These are phyloP conservation scores for Callipepla californica DNA, from an alignment of 2,113 vertebrate species.

Conservation along the genomic window DNA sequence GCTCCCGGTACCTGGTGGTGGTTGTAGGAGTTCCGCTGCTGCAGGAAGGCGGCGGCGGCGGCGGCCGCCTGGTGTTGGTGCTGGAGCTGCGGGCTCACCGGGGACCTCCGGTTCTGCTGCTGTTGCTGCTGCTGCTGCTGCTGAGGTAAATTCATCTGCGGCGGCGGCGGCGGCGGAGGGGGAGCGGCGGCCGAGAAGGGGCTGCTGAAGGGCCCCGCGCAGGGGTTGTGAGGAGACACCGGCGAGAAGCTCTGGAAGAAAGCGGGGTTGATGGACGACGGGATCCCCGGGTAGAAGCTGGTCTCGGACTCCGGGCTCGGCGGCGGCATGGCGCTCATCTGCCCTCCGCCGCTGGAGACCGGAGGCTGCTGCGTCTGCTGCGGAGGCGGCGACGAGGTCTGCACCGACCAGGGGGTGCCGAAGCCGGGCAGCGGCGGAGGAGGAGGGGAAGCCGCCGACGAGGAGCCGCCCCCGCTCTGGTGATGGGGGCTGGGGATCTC, in stretches of 20 bases:
- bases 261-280: conserved; percentile 92
- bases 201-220: conserved; percentile 87
- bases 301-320: conserved; percentile 86
- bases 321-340: conserved; percentile 85
- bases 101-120: conserved; percentile 87
- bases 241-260: conserved; percentile 95
- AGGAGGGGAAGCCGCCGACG: conserved; percentile 79
- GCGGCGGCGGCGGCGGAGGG: conserved; percentile 66
- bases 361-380: conserved; percentile 72
- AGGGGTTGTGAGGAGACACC: conserved; percentile 87
- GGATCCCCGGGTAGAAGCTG: conserved; percentile 92
- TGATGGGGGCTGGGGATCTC: conserved; percentile 82
- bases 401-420: conserved; percentile 94
- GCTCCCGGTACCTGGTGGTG: conserved; percentile 88
- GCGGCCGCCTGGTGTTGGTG: conserved; percentile 86
- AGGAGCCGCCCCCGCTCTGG: conserved; percentile 83
- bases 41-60: conserved; percentile 84
- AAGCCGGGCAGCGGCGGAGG: conserved; percentile 90
- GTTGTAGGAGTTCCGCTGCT: conserved; percentile 93
- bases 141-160: conserved; percentile 88
- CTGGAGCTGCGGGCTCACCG: conserved; percentile 91
- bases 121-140: conserved; percentile 84
- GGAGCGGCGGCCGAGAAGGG: conserved; percentile 86
- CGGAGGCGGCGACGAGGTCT: conserved; percentile 90
- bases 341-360: conserved; percentile 61